Evolutionary conservation across 2,113 vertebrate genomes (phyloP).

Genomic region (Actenoides hombroni): DNA sequence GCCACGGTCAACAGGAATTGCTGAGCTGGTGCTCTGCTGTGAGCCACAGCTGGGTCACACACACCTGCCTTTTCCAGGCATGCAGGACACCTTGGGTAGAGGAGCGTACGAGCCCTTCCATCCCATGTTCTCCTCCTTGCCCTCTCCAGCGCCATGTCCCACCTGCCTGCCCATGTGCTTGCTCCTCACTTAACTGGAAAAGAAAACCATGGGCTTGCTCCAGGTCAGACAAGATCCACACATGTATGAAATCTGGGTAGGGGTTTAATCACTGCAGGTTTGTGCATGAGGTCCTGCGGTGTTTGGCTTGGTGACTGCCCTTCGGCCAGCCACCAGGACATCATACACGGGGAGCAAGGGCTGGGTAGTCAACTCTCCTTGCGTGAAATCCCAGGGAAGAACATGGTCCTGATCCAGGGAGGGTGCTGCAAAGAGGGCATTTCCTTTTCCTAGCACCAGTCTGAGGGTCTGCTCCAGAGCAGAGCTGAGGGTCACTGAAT

Average conservation of each 20-base stretch:
- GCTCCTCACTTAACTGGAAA: neutral
- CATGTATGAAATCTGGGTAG: neutral
- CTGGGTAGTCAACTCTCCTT: neutral
- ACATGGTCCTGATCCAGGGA: neutral
- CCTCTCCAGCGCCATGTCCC: neutral
- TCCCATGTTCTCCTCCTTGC: neutral
- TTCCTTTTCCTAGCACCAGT: neutral
- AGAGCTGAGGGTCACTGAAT: neutral
- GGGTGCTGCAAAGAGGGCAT: neutral
- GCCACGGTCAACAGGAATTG: neutral
- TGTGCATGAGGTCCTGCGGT: neutral
- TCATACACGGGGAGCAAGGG: fast-evolving
- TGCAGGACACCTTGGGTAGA: neutral
- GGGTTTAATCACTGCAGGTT: slow-evolving; percentile 24
- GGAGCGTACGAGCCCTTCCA: neutral
- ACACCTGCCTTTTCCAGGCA: neutral
- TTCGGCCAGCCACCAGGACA: neutral
- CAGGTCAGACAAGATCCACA: neutral
- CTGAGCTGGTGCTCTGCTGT: neutral
- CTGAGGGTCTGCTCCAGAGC: neutral
- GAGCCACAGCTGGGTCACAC: neutral
- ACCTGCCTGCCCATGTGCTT: neutral
- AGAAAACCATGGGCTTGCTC: neutral
- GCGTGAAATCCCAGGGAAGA: neutral
- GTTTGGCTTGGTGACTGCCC: neutral